These are phyloP conservation scores for Odontophorus gujanensis DNA, from an alignment of 2,113 vertebrate genomes.

Conservation along the genomic window DNA sequence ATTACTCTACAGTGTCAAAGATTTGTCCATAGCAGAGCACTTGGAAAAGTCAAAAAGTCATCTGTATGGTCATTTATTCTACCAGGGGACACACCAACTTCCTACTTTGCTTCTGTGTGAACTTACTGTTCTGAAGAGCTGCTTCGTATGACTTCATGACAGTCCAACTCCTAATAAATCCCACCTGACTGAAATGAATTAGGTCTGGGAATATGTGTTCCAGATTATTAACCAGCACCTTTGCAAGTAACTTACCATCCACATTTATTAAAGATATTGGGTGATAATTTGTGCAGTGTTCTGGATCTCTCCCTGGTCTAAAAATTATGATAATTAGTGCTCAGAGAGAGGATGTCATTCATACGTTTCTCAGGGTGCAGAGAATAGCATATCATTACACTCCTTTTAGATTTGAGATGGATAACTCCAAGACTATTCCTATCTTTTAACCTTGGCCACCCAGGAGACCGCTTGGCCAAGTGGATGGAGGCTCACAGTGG, in stretches of 20 bases:
- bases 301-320: slow-evolving; percentile 69
- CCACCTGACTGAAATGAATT: slow-evolving; percentile 77
- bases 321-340: slow-evolving; percentile 73
- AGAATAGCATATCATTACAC: slow-evolving; percentile 55
- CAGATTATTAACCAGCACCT: slow-evolving; percentile 77
- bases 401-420: slow-evolving; percentile 67
- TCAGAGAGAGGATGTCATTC: slow-evolving; percentile 57
- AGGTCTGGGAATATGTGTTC: slow-evolving; percentile 75
- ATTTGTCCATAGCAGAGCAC: background rate
- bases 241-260: slow-evolving; percentile 76
- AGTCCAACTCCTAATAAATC: slow-evolving; percentile 75
- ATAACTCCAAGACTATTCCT: slow-evolving; percentile 31
- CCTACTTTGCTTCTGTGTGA: slow-evolving; percentile 49
- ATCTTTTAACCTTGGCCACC: slow-evolving; percentile 58
- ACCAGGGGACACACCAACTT: background rate
- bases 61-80: background rate
- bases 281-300: slow-evolving; percentile 76
- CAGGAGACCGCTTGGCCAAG: background rate
- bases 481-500: background rate
- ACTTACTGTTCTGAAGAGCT: slow-evolving; percentile 60
- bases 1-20: slow-evolving; percentile 12
- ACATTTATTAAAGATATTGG: slow-evolving; percentile 77
- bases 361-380: slow-evolving; percentile 48
- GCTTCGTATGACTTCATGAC: slow-evolving; percentile 52
- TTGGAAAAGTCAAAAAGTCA: slow-evolving; percentile 7